A percentile compares a stretch with the other conserved stretches of the same genome.
Evolutionary conservation across 2,113 vertebrate genomes (phyloP).

Genomic region (Caloenas nicobarica): DNA sequence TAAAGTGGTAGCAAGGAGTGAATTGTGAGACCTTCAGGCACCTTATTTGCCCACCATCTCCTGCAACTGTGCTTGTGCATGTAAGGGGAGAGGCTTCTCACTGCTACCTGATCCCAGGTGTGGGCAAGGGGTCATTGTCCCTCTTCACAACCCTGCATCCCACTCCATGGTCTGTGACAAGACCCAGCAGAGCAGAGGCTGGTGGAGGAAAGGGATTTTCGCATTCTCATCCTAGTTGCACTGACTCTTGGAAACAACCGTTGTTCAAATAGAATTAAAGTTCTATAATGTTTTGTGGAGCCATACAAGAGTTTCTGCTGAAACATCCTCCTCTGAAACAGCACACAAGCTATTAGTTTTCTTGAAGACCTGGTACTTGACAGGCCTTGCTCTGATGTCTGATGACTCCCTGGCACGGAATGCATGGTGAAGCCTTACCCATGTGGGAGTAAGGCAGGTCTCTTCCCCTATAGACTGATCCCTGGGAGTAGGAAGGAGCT

Average conservation of each 20-base stretch:
- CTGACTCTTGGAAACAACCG: not conserved
- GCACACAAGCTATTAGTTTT: not conserved
- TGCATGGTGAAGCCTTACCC: not conserved
- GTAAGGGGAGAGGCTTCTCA: not conserved
- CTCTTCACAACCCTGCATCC: not conserved
- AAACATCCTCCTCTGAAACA: not conserved
- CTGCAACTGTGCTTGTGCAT: not conserved
- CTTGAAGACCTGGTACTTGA: not conserved
- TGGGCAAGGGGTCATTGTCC: not conserved
- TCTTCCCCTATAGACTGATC: not conserved
- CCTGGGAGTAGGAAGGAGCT: not conserved
- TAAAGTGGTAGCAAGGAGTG: not conserved
- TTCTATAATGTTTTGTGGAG: not conserved
- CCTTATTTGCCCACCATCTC: not conserved
- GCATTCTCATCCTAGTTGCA: not conserved
- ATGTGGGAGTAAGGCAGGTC: accelerated
- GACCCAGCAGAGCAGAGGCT: not conserved
- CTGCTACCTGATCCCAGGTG: not conserved
- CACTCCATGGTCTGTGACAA: not conserved
- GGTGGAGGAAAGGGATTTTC: not conserved
- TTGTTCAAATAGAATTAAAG: not conserved
- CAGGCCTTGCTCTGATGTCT: not conserved
- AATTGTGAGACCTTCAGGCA: not conserved
- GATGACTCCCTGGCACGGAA: not conserved
- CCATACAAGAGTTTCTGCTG: not conserved